Percentiles rank a stretch among this genome's conserved stretches.
phyloP scores from a whole-genome alignment of 2,797 vertebrate species.

The Ctenopoma kingsleyae region DNA sequence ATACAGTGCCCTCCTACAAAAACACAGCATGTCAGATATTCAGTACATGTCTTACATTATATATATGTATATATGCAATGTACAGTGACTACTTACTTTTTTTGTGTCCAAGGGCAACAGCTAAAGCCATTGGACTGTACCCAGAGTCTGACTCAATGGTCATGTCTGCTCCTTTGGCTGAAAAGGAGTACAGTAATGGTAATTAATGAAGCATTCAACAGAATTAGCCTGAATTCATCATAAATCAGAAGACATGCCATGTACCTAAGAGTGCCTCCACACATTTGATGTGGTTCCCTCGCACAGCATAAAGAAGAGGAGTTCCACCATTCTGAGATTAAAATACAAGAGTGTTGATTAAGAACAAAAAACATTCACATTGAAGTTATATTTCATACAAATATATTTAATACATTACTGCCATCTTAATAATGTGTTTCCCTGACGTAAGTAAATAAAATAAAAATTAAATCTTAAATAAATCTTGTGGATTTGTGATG shows the following conservation, averaged over 20 bases:
- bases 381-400: not conserved
- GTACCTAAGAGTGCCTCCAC: conserved; percentile 93
- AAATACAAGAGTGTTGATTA: conserved; percentile 2
- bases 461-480: too few species aligned
- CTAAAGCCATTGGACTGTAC: conserved; percentile 96
- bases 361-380: not conserved
- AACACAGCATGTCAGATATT: fast-evolving
- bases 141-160: conserved; percentile 96
- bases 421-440: not conserved
- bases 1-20: not conserved
- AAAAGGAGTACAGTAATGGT: conserved; percentile 13
- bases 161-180: conserved; percentile 93
- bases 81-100: conserved; percentile 83
- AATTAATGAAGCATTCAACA: conserved; percentile 4
- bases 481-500: not conserved
- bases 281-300: conserved; percentile 94
- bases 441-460: not conserved
- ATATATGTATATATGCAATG: too few species aligned
- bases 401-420: not conserved
- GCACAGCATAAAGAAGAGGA: conserved; percentile 94
- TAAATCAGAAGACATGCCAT: not conserved
- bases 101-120: conserved; percentile 92
- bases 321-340: conserved; percentile 93
- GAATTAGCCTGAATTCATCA: not conserved
- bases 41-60: not conserved